Percentiles rank a stretch among this genome's conserved stretches.
phyloP scores from a whole-genome alignment of 1,140 invertebrate species.

The Aphelenchoides avenae region DNA sequence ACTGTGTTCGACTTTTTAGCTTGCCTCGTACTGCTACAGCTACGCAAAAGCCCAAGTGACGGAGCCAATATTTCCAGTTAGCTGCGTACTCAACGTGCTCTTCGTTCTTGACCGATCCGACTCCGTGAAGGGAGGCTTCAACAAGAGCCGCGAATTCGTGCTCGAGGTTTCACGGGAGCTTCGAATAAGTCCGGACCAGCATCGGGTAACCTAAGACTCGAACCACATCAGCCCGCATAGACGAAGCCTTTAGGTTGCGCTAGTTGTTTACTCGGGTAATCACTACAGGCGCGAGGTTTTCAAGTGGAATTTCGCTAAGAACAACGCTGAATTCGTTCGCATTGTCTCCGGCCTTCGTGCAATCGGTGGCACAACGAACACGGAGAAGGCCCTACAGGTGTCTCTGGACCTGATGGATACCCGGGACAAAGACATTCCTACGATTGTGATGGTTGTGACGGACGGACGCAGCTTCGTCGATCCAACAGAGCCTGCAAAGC shows the following conservation, averaged over 20 bases:
- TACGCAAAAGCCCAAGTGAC: too few relatives aligned
- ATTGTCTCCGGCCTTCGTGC: conserved; percentile 43
- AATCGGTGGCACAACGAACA: conserved; percentile 56
- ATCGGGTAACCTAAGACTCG: conserved; percentile 29
- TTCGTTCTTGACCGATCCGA: conserved; percentile 58
- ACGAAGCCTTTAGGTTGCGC: conserved; percentile 42
- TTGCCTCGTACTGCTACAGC: too few relatives aligned
- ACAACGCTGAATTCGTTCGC: conserved; percentile 48
- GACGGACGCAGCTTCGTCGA: conserved; percentile 51
- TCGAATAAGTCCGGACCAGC: conserved; percentile 52
- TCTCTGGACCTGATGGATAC: conserved; percentile 52
- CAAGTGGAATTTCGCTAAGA: conserved; percentile 57
- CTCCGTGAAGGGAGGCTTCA: conserved; percentile 51
- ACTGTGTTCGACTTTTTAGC: too few relatives aligned
- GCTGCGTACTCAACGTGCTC: conserved; percentile 53
- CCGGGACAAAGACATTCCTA: conserved; percentile 47
- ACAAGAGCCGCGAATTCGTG: conserved; percentile 51
- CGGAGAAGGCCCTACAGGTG: conserved; percentile 49
- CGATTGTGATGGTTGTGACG: conserved; percentile 56
- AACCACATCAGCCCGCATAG: background rate
- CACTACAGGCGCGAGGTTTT: too few relatives aligned
- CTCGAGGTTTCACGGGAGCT: conserved; percentile 55
- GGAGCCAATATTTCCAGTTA: conserved; percentile 46
- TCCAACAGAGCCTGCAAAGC: conserved; percentile 43
- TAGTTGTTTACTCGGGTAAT: conserved; percentile 57